Evolutionary conservation across 2,888 invertebrate species (phyloP).

Genomic region (Dasysyrphus albostriatus): DNA sequence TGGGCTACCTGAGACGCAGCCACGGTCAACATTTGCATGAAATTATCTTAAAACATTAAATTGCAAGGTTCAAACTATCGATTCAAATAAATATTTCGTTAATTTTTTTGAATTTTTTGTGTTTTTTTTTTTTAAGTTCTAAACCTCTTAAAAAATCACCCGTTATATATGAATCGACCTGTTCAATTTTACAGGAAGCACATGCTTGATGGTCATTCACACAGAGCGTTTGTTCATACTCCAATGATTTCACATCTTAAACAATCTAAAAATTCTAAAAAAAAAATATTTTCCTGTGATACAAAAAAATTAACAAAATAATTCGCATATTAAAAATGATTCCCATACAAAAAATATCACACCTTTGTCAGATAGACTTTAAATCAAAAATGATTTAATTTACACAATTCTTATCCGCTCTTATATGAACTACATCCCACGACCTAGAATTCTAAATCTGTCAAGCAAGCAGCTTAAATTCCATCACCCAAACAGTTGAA

Average conservation of each 20-base stretch:
- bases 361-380: neutral
- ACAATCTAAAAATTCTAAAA: neutral
- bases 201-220: too few species aligned
- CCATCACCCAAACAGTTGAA: constrained; percentile 33
- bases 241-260: neutral
- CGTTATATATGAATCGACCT: too few species aligned
- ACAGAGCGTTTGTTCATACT: neutral
- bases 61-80: too few species aligned
- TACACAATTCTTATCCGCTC: constrained; percentile 55
- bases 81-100: too few species aligned
- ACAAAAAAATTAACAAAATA: neutral
- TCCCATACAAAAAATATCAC: constrained; percentile 32
- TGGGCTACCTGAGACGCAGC: too few species aligned
- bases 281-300: neutral
- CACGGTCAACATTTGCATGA: too few species aligned
- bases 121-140: too few species aligned
- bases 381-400: constrained; percentile 41
- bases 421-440: constrained; percentile 62
- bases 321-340: neutral
- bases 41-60: too few species aligned
- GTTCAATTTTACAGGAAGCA: too few species aligned
- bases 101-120: too few species aligned
- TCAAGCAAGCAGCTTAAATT: constrained; percentile 28
- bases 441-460: constrained; percentile 62
- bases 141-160: too few species aligned